Conservation (phyloP, 1,140 invertebrate genomes). For the Andrena cerasifolii region DNA sequence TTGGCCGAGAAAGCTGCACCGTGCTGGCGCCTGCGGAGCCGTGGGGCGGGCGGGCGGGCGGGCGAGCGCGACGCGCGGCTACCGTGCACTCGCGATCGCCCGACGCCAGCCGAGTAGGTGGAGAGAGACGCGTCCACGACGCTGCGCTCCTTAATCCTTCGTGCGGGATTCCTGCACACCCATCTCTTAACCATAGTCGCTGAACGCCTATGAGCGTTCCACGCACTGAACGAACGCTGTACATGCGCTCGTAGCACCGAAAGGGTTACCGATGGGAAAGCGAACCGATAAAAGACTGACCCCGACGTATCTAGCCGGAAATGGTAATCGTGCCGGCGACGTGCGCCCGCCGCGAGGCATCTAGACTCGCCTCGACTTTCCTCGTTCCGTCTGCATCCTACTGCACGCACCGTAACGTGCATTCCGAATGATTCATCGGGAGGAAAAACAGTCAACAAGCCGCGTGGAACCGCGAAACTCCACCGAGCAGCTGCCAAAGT, state of each 20-base stretch:
- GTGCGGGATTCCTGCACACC: too few species aligned
- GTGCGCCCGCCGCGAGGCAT: too few species aligned
- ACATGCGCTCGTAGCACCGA: too few species aligned
- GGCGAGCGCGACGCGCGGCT: neutral
- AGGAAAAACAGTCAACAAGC: too few species aligned
- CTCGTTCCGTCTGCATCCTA: neutral
- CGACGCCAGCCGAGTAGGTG: constrained; percentile 10
- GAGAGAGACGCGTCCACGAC: constrained; percentile 28
- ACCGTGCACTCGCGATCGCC: constrained; percentile 1
- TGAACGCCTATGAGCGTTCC: too few species aligned
- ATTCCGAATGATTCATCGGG: too few species aligned
- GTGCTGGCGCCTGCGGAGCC: constrained; percentile 18
- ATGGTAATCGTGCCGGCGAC: constrained; percentile 13
- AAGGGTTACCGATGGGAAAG: constrained; percentile 39
- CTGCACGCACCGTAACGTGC: neutral
- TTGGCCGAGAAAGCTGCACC: constrained; percentile 22
- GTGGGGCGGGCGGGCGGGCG: too few species aligned
- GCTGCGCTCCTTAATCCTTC: constrained; percentile 7
- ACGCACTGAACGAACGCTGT: too few species aligned
- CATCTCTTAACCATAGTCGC: too few species aligned
- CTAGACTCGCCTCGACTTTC: neutral
- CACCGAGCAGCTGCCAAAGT: too few species aligned
- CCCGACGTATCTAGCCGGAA: constrained; percentile 35
- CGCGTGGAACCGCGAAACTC: too few species aligned
- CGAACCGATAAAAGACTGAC: constrained; percentile 23